Evolutionary conservation across 2,113 vertebrate genomes (phyloP).

Genomic region (Semicossyphus pulcher): DNA sequence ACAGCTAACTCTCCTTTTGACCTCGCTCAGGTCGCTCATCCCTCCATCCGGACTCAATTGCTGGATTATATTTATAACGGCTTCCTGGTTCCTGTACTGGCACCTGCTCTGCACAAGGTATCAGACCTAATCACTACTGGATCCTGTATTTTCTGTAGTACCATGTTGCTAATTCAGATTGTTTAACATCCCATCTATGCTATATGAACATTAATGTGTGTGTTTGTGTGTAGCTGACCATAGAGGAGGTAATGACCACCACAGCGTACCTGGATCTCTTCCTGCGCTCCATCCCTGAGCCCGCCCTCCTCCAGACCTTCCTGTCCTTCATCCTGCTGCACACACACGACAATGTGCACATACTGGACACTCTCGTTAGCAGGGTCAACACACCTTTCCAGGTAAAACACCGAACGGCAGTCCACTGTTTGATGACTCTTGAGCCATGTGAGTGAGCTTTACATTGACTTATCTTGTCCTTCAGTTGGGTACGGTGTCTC

Average conservation of each 20-base stretch:
- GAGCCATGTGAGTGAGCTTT: not conserved
- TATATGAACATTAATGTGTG: not conserved
- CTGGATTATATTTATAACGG: slow-evolving; percentile 97
- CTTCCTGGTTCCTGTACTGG: slow-evolving; percentile 95
- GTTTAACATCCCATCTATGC: not conserved
- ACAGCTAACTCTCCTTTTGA: not conserved
- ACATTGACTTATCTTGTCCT: not conserved
- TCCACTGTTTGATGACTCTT: not conserved
- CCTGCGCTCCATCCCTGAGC: slow-evolving; percentile 90
- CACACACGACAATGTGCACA: slow-evolving; percentile 91
- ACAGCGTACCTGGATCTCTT: slow-evolving; percentile 96
- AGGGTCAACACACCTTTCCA: slow-evolving; percentile 97
- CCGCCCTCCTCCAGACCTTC: slow-evolving; percentile 93
- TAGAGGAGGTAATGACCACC: slow-evolving; percentile 98
- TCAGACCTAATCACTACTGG: not conserved
- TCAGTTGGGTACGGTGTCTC: slow-evolving; percentile 94
- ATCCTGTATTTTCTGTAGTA: not conserved
- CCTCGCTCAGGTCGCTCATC: slow-evolving; percentile 89
- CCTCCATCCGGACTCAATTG: slow-evolving; percentile 90
- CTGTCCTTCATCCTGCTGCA: slow-evolving; percentile 94
- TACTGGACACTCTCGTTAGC: slow-evolving; percentile 95
- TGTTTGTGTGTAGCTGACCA: slow-evolving; percentile 86
- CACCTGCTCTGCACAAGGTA: slow-evolving; percentile 98
- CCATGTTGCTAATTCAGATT: not conserved
- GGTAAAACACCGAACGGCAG: slow-evolving; percentile 79